Evolutionary conservation across 2,797 vertebrate species (phyloP).

Genomic region (Atherinosoma microstoma): DNA sequence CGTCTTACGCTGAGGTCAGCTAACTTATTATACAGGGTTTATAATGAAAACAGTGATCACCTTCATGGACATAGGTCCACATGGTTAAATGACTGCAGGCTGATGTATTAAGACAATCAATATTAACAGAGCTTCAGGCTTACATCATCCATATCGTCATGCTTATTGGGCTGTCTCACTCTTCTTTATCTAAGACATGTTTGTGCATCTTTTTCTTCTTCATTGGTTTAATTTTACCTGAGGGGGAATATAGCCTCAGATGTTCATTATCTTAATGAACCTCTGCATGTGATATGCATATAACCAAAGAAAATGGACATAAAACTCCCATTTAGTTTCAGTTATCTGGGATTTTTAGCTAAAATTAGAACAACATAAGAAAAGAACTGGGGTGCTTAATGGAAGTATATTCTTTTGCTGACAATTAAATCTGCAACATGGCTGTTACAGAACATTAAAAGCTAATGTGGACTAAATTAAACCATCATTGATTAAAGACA

Average conservation of each 20-base stretch:
- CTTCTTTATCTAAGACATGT: neutral
- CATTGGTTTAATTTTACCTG: neutral
- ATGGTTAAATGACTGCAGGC: neutral
- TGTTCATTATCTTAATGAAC: conserved; percentile 1
- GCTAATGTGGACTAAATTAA: too few species aligned
- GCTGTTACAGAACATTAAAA: neutral
- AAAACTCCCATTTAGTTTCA: neutral
- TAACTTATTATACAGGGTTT: neutral
- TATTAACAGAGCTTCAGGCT: neutral
- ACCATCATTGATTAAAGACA: too few species aligned
- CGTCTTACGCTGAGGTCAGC: neutral
- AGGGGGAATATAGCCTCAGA: neutral
- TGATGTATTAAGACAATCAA: neutral
- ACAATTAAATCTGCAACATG: neutral
- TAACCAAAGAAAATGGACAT: neutral
- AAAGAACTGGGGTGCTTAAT: neutral
- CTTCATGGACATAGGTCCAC: neutral
- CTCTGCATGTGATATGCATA: conserved; percentile 10
- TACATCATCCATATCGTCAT: neutral
- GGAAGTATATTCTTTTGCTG: neutral
- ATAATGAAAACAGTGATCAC: neutral
- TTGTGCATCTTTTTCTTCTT: neutral
- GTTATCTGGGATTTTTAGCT: neutral
- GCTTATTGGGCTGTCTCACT: neutral
- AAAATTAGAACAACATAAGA: neutral